Evolutionary conservation across 2,797 vertebrate genomes (phyloP).

Genomic region (Melanotaenia nigrans): DNA sequence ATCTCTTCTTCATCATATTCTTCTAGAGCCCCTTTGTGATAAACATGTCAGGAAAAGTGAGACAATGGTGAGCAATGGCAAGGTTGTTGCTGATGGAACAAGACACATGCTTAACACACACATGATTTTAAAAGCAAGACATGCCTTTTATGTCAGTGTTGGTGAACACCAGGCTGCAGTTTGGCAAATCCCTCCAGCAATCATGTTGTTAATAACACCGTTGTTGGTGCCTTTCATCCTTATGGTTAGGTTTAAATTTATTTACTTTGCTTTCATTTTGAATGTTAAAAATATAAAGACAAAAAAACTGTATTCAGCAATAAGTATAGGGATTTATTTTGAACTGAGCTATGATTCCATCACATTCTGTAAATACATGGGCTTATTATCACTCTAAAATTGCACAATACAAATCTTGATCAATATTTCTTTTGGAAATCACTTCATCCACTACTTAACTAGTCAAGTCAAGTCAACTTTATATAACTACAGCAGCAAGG

Average conservation of each 20-base stretch:
- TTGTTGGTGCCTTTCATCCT: constrained; percentile 1
- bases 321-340: neutral
- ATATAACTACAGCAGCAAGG: no score
- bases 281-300: no score
- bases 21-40: constrained; percentile 9
- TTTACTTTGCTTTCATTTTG: neutral
- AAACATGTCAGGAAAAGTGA: constrained; percentile 17
- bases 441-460: neutral
- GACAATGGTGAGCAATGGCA: neutral
- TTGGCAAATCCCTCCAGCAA: constrained; percentile 16
- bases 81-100: neutral
- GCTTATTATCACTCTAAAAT: neutral
- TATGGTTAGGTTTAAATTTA: neutral
- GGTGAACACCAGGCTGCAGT: constrained; percentile 24
- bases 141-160: constrained; percentile 55
- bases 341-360: neutral
- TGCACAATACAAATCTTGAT: neutral
- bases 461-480: neutral
- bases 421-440: neutral
- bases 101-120: constrained; percentile 29
- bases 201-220: neutral
- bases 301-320: neutral
- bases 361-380: neutral
- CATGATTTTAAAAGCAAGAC: constrained; percentile 26
- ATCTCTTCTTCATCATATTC: constrained; percentile 23